A percentile compares a stretch with the other conserved stretches of the same genome.
Conservation (phyloP, 2,113 vertebrate genomes). For the Salvelinus sp. region DNA sequence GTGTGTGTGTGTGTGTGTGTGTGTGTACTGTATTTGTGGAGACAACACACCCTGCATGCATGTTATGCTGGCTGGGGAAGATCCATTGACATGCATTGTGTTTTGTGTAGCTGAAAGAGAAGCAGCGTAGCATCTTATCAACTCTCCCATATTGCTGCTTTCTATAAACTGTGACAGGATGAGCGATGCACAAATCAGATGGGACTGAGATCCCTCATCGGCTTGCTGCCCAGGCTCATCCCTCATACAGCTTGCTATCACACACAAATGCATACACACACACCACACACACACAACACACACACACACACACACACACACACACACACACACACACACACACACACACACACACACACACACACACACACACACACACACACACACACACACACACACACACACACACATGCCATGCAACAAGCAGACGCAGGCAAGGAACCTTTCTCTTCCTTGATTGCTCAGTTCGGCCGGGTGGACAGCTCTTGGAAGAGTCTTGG, state of each 20-base stretch:
- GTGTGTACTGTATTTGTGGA: neutral
- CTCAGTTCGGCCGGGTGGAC: too few relatives aligned
- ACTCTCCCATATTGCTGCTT: constrained; percentile 22
- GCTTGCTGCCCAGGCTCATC: neutral
- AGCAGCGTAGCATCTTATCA: constrained; percentile 14
- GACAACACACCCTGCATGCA: neutral
- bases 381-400: too few relatives aligned
- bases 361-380: too few relatives aligned
- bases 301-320: too few relatives aligned
- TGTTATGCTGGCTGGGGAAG: neutral
- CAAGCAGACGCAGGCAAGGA: neutral
- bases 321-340: too few relatives aligned
- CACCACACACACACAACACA: too few relatives aligned
- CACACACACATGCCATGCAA: neutral
- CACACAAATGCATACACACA: constrained; percentile 35
- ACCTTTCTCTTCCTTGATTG: too few relatives aligned
- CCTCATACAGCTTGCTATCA: constrained; percentile 46
- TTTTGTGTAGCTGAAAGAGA: neutral
- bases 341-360: too few relatives aligned
- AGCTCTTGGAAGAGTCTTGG: neutral
- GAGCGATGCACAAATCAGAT: constrained; percentile 38
- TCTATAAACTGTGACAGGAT: constrained; percentile 25
- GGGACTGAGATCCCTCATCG: constrained; percentile 19
- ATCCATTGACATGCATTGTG: constrained; percentile 2
- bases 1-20: too few relatives aligned